These are phyloP conservation scores for Pangasius djambal DNA, from an alignment of 2,797 vertebrate species.

Conservation along the genomic window DNA sequence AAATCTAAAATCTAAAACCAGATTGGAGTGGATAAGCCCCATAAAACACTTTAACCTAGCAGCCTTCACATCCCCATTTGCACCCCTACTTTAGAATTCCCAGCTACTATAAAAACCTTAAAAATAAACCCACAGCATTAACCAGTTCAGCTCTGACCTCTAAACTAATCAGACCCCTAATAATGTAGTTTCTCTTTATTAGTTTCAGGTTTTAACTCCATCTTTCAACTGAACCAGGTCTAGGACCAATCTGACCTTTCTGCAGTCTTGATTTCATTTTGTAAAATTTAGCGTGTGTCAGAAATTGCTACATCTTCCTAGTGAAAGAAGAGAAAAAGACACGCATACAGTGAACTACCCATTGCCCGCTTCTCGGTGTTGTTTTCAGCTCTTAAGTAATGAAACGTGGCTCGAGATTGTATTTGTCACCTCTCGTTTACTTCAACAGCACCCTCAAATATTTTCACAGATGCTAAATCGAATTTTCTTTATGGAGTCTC, in stretches of 20 bases:
- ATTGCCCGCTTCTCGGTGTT: slow-evolving; percentile 36
- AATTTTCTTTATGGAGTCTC: slow-evolving; percentile 73
- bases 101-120: background rate
- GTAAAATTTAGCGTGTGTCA: background rate
- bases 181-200: slow-evolving; percentile 31
- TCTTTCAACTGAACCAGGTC: background rate
- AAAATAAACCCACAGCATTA: background rate
- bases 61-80: background rate
- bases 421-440: slow-evolving; percentile 67
- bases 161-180: background rate
- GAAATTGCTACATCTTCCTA: slow-evolving; percentile 62
- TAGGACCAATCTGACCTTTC: background rate
- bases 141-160: slow-evolving; percentile 6
- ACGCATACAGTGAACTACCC: too few species aligned
- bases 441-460: slow-evolving; percentile 57
- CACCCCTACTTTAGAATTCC: background rate
- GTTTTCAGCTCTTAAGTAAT: slow-evolving; percentile 64
- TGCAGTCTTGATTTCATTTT: background rate
- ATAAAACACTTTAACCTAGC: background rate
- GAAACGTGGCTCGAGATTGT: slow-evolving; percentile 57
- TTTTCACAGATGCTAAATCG: slow-evolving; percentile 63
- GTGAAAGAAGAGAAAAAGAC: slow-evolving; percentile 27
- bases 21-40: background rate
- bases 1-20: background rate
- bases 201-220: background rate